A percentile compares a stretch with the other conserved stretches of the same genome.
These are phyloP conservation scores for Bujurquina vittata DNA, from an alignment of 2,113 vertebrate species.

Conservation along the genomic window DNA sequence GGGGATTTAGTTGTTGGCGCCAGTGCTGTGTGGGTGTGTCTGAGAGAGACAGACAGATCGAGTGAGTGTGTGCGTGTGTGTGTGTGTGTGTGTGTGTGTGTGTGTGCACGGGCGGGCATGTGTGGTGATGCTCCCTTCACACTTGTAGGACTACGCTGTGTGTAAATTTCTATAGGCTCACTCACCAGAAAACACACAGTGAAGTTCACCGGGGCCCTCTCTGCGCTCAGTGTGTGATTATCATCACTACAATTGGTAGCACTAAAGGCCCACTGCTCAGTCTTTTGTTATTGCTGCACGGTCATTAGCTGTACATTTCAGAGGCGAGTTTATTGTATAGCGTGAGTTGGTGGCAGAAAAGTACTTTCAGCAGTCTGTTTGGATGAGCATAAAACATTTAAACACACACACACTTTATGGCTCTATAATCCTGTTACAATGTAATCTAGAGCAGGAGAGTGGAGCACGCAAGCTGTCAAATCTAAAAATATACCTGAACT, in stretches of 20 bases:
- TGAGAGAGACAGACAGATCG: conserved; percentile 39
- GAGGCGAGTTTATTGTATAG: conserved; percentile 14
- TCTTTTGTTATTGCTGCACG: conserved; percentile 35
- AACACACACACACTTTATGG: conserved; percentile 8
- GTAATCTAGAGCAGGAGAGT: conserved; percentile 50
- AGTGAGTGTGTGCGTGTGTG: conserved; percentile 9
- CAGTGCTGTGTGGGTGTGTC: conserved; percentile 75
- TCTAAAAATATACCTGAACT: conserved; percentile 59
- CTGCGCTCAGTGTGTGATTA: conserved; percentile 41
- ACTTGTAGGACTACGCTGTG: conserved; percentile 61
- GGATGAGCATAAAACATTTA: conserved; percentile 22
- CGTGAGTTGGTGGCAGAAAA: background rate
- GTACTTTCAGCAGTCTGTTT: conserved; percentile 15
- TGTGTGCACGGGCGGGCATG: no score
- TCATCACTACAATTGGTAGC: conserved; percentile 46
- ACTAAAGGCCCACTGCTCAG: conserved; percentile 40
- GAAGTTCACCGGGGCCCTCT: conserved; percentile 40
- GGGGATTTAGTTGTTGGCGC: conserved; percentile 79
- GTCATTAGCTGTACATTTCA: conserved; percentile 45
- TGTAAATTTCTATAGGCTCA: conserved; percentile 55
- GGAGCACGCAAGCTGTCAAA: background rate
- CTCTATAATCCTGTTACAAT: conserved; percentile 49
- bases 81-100: conserved; percentile 34
- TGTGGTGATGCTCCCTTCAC: conserved; percentile 49
- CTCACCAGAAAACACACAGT: conserved; percentile 52